phyloP scores from a whole-genome alignment of 2,113 vertebrate genomes.

The Corythoichthys intestinalis region DNA sequence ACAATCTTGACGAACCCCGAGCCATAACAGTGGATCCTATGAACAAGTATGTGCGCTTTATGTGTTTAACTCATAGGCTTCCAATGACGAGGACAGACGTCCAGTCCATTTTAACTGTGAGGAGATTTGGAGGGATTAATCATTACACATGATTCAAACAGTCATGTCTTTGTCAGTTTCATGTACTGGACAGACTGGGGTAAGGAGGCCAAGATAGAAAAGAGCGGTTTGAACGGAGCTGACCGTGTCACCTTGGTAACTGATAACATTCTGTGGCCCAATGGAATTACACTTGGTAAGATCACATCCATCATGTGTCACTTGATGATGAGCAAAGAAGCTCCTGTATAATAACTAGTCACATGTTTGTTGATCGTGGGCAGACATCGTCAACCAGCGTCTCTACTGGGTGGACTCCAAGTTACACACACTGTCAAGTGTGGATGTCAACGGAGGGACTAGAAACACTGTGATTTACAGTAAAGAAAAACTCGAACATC shows the following conservation, averaged over 20 bases:
- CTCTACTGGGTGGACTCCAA: constrained; percentile 92
- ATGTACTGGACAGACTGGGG: constrained; percentile 95
- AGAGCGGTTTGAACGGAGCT: constrained; percentile 81
- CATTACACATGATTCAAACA: not conserved
- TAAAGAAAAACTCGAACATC: constrained; percentile 68
- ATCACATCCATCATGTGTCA: not conserved
- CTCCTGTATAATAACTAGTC: not conserved
- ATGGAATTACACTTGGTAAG: constrained; percentile 84
- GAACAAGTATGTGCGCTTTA: constrained; percentile 37
- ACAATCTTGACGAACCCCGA: constrained; percentile 72
- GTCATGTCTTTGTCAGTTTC: constrained; percentile 66
- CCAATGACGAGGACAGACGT: too few relatives aligned
- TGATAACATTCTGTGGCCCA: constrained; percentile 81
- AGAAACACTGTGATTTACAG: constrained; percentile 70
- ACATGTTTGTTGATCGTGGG: constrained; percentile 6
- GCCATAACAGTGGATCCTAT: constrained; percentile 81
- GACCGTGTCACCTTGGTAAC: constrained; percentile 75
- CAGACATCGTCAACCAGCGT: constrained; percentile 79
- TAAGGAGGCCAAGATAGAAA: constrained; percentile 78
- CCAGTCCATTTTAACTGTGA: too few relatives aligned
- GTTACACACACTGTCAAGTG: constrained; percentile 81
- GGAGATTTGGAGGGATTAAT: too few relatives aligned
- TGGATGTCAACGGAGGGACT: constrained; percentile 72
- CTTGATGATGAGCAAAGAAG: not conserved
- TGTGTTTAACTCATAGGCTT: not conserved